Conservation (phyloP, 2,113 vertebrate species). For the Bufo gargarizans region DNA sequence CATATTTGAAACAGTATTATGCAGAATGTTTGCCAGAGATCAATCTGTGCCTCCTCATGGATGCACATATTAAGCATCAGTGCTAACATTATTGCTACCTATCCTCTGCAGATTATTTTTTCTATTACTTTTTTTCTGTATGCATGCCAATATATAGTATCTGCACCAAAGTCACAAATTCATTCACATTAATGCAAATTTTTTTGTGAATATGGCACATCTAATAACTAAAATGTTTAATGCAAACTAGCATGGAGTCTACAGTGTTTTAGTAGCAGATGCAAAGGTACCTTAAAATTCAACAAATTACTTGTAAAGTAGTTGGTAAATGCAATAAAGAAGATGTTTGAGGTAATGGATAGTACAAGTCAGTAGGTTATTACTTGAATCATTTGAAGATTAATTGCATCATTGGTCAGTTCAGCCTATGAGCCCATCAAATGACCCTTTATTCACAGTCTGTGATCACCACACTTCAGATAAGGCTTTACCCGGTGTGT, state of each 20-base stretch:
- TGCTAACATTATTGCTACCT: neutral
- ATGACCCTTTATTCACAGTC: neutral
- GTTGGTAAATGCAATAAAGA: neutral
- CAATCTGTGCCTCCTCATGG: neutral
- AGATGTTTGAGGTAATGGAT: neutral
- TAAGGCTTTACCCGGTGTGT: neutral
- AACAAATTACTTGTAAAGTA: neutral
- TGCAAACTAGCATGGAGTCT: neutral
- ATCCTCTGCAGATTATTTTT: neutral
- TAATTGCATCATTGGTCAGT: neutral
- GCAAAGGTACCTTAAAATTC: neutral
- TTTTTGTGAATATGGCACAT: neutral
- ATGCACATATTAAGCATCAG: neutral
- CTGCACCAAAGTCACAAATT: neutral
- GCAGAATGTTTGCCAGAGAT: conserved; percentile 5
- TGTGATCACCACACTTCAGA: neutral
- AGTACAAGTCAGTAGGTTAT: neutral
- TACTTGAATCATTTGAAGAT: neutral
- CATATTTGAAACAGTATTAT: neutral
- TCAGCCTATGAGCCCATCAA: conserved; percentile 5
- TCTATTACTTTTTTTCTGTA: neutral
- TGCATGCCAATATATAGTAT: neutral
- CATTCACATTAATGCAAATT: neutral
- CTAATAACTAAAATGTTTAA: neutral
- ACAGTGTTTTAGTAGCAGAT: neutral